These are phyloP conservation scores for Calephelis nemesis DNA, from an alignment of 1,140 invertebrate species.

Conservation along the genomic window DNA sequence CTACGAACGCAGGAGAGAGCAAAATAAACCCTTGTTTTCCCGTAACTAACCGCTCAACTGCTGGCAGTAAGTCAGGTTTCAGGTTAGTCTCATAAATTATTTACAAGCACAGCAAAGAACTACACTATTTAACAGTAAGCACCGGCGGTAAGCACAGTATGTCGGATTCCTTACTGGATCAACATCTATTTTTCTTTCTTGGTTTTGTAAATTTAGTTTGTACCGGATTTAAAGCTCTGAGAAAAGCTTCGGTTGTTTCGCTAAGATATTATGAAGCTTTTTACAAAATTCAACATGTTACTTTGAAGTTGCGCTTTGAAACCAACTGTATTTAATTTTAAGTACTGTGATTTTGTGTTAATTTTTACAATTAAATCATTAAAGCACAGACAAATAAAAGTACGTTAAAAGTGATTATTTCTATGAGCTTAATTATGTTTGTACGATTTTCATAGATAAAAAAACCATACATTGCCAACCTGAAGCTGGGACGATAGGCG, in stretches of 20 bases:
- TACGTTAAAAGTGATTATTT: too few species aligned
- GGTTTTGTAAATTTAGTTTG: conserved; percentile 10
- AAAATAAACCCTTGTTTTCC: conserved; percentile 31
- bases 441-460: too few species aligned
- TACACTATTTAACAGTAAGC: conserved; percentile 43
- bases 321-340: not conserved
- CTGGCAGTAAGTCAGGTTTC: conserved; percentile 43
- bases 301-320: not conserved
- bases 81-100: conserved; percentile 53
- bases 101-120: conserved; percentile 45
- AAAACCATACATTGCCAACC: too few species aligned
- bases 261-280: conserved; percentile 5
- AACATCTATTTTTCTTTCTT: conserved; percentile 39
- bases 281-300: not conserved
- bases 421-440: too few species aligned
- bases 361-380: too few species aligned
- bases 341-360: too few species aligned
- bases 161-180: conserved; percentile 40
- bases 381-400: too few species aligned
- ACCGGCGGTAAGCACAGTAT: conserved; percentile 28
- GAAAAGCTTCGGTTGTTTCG: conserved; percentile 1
- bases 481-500: too few species aligned
- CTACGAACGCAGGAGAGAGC: conserved; percentile 6
- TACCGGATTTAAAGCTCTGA: conserved; percentile 8
- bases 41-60: conserved; percentile 35